These are phyloP conservation scores for Caerostris darwini DNA, from an alignment of 1,140 invertebrate genomes.

Conservation along the genomic window DNA sequence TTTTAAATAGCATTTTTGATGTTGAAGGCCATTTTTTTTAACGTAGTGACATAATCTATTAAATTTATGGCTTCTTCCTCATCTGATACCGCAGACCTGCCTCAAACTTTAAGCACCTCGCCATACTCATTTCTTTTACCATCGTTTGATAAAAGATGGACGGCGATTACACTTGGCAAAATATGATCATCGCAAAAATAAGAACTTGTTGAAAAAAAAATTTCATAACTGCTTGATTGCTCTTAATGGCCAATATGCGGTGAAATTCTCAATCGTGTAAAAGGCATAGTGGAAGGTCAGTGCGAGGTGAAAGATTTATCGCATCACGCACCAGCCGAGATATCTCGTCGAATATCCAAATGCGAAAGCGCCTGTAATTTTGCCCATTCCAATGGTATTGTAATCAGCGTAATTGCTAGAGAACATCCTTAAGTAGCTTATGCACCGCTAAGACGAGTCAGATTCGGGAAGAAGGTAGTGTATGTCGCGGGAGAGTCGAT, in stretches of 20 bases:
- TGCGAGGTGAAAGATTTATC: slow-evolving; percentile 66
- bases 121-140: background rate
- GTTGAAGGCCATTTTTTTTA: background rate
- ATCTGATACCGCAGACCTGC: background rate
- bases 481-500: slow-evolving; percentile 65
- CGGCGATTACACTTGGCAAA: background rate
- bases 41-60: background rate
- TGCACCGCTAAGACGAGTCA: slow-evolving; percentile 49
- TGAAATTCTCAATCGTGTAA: slow-evolving; percentile 16
- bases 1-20: too few species aligned
- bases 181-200: background rate
- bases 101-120: background rate
- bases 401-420: slow-evolving; percentile 73
- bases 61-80: background rate
- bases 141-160: background rate
- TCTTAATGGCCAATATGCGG: slow-evolving; percentile 68
- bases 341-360: slow-evolving; percentile 57
- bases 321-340: slow-evolving; percentile 56
- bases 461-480: slow-evolving; percentile 53
- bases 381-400: slow-evolving; percentile 66
- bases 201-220: slow-evolving; percentile 19
- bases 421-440: slow-evolving; percentile 76
- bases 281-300: slow-evolving; percentile 63
- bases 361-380: slow-evolving; percentile 68
- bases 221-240: slow-evolving; percentile 46